Base-by-base conservation (phyloP, 2,888 invertebrate genomes). In the Zelleria hepariella region DNA sequence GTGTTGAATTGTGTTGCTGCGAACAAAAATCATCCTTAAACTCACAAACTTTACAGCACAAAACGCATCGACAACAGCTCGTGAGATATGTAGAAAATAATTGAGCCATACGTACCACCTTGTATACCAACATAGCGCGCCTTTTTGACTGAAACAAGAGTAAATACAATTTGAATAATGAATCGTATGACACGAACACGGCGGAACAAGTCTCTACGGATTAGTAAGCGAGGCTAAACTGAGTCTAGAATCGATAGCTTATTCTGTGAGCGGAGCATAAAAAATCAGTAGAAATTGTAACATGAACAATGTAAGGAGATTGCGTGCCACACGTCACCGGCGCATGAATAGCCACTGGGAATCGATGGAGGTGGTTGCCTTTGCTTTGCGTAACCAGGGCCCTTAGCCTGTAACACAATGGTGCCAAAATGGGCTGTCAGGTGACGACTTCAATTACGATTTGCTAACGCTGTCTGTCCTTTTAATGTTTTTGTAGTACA, bases 1-100 rank as follows among this genome's bases (percentile, higher is more conserved):
- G 97, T 95, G 91, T 97, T 97, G 91, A 95, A 96, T 89, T 97
- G 96, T 82, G 94, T 92, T 90, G 94, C 93, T 94, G 92, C 69
- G 89, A 90, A 74, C 69, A 73, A 69, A 69, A 62, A 49, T 61
- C 42, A 65, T 4, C 62, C 59, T 24, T 67, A 63, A 42, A 42
- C 32, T 42, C 10, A n/a, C 63, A 47, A 58, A 15, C 32, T 59
- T 21, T 1, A 57, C 27, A 55, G 51, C 58, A 32, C n/a, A 57
- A 59, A 54, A 24, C 54, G 2, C 18, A 15, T 15, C 10, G 7
- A 2, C 51, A 51, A 42, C 51, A 26, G 52, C 32, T 42, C 20
- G 23, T 25, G 26, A 60, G 25, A 23, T 25, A 32, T 21, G 21
- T 56, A 57, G 27, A 54, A 58, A 60, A 61, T 57, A 60, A 42